phyloP scores from a whole-genome alignment of 2,113 vertebrate genomes.

The Gallinago undulata region DNA sequence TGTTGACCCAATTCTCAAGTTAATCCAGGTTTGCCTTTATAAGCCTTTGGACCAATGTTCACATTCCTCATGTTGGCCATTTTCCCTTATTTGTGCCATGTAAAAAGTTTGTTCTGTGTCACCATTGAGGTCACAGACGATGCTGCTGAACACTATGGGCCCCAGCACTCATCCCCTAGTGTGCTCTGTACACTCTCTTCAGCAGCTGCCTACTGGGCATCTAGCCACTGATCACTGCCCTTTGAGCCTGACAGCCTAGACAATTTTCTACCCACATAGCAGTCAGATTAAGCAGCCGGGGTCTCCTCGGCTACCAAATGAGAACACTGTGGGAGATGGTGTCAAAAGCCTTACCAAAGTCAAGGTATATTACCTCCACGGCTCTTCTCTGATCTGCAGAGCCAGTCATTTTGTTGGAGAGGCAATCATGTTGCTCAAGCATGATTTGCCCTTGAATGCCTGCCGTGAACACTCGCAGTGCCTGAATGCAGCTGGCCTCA shows the following conservation, averaged over 20 bases:
- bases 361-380: constrained; percentile 42
- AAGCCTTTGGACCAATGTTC: not conserved
- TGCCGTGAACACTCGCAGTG: not conserved
- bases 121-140: not conserved
- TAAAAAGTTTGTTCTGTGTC: not conserved
- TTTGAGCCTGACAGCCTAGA: not conserved
- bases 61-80: not conserved
- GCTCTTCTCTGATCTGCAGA: constrained; percentile 15
- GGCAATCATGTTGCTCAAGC: constrained; percentile 53
- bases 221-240: not conserved
- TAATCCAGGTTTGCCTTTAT: not conserved
- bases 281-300: constrained; percentile 1
- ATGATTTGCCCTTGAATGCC: constrained; percentile 56
- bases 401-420: constrained; percentile 17
- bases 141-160: not conserved
- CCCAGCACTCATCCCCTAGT: accelerated
- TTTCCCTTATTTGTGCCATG: not conserved
- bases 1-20: not conserved
- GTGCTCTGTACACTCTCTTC: not conserved
- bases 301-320: constrained; percentile 6
- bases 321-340: constrained; percentile 24
- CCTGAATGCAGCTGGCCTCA: constrained; percentile 47
- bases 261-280: not conserved
- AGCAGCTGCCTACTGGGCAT: not conserved
- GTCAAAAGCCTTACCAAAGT: constrained; percentile 56